Evolutionary conservation across 2,888 invertebrate species (phyloP), one percentile per base, ranked within the genome.

Genomic region (Torymus texanus): DNA sequence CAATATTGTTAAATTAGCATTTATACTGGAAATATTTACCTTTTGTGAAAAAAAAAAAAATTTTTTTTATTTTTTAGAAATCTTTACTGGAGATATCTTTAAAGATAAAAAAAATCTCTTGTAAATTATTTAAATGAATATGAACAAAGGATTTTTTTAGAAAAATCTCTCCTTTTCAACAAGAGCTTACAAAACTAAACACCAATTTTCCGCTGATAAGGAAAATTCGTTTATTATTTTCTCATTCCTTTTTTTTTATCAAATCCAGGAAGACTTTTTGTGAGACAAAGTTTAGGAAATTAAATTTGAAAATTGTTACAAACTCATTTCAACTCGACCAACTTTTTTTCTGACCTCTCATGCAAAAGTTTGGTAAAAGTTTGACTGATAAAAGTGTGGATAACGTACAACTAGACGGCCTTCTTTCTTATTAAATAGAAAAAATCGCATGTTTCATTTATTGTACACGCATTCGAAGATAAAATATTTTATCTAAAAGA

Each of bases 251-350:
- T 58, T n/a, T n/a, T 16, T 58, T 4, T 16, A 58, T n/a, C 16
- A 29, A 29, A 29, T 29, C 29, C 29, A 29, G 16, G 16, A 58
- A 18, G n/a, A 10, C n/a, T 14, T 58, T 58, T 58, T 58, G 58
- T 58, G n/a, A 18, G n/a, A 16, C 16, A 58, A 58, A 58, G 58
- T 58, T 58, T 58, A n/a, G 16, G 58, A 58, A 58, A 58, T 58
- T 58, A 58, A 58, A 58, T 18, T 58, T 58, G 16, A n/a, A 58
- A 58, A 58, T 16, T 58, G 58, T 58, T 58, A 58, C 58, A 58
- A 58, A 58, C 58, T 58, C 58, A 58, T 58, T 58, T 58, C 58
- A 58, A 16, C 16, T 16, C 58, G 16, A 3, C 2, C 18, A 58
- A 58, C 16, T 58, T 58, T 58, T 58, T 55, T 55, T 55, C 55